Conservation (phyloP, 1,140 invertebrate species). For the Brachionus manjavacas region DNA sequence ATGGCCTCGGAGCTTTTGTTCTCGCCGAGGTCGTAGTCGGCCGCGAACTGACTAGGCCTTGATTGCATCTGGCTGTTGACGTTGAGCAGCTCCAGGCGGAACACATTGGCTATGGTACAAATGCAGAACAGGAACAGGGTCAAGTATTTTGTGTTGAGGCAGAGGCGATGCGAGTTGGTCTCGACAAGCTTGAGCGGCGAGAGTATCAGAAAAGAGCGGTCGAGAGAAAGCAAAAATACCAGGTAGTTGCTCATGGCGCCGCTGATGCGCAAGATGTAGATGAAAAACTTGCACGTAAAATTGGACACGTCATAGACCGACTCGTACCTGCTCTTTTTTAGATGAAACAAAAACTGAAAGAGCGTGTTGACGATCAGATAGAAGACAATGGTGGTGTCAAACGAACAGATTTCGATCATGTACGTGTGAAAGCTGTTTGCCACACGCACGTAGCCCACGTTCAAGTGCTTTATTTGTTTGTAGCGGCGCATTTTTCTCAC, state of each 20-base stretch:
- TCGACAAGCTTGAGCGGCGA: not conserved
- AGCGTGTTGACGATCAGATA: constrained; percentile 37
- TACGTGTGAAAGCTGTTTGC: constrained; percentile 37
- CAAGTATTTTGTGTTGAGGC: constrained; percentile 35
- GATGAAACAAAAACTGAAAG: constrained; percentile 11
- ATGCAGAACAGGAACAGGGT: constrained; percentile 30
- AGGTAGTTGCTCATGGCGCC: constrained; percentile 41
- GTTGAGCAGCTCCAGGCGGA: constrained; percentile 10
- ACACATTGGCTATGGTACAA: constrained; percentile 40
- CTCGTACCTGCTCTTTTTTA: constrained; percentile 37
- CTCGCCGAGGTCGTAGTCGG: not conserved
- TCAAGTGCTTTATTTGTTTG: not conserved
- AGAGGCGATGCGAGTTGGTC: not conserved
- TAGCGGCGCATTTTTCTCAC: constrained; percentile 1
- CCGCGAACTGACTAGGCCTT: not conserved
- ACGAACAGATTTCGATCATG: constrained; percentile 40
- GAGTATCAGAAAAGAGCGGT: not conserved
- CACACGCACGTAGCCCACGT: not conserved
- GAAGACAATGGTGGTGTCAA: constrained; percentile 27
- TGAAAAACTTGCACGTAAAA: constrained; percentile 40
- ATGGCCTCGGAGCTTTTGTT: not conserved
- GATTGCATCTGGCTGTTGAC: not conserved
- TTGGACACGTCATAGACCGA: constrained; percentile 33
- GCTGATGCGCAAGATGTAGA: constrained; percentile 25
- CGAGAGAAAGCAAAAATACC: constrained; percentile 2